phyloP scores from a whole-genome alignment of 2,113 vertebrate genomes.

The Rhinoderma darwinii region DNA sequence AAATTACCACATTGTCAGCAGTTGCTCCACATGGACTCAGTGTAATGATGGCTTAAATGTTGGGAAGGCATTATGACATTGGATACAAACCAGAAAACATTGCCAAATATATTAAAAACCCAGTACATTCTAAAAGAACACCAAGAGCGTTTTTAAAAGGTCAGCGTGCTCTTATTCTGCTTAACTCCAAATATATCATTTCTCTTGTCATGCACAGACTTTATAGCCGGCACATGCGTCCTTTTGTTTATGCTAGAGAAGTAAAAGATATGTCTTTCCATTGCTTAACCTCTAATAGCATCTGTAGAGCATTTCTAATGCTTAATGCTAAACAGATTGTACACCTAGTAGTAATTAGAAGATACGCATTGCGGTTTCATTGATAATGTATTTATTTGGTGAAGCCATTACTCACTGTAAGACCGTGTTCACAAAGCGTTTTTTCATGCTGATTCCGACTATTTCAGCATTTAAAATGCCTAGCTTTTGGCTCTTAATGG shows the following conservation, averaged over 20 bases:
- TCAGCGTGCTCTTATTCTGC: slow-evolving; percentile 51
- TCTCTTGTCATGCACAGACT: slow-evolving; percentile 32
- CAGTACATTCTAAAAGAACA: slow-evolving; percentile 58
- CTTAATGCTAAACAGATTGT: neutral
- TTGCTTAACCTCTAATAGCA: neutral
- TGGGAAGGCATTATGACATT: slow-evolving; percentile 46
- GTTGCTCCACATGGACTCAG: slow-evolving; percentile 11
- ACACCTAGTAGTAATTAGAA: too few relatives aligned
- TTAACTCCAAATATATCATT: slow-evolving; percentile 32
- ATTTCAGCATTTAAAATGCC: too few relatives aligned
- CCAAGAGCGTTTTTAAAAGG: slow-evolving; percentile 48
- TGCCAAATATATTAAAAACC: slow-evolving; percentile 56
- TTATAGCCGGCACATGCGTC: neutral
- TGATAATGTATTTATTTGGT: too few relatives aligned
- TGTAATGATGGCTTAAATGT: slow-evolving; percentile 32
- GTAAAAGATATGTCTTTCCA: neutral
- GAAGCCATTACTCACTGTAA: too few relatives aligned
- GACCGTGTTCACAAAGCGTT: too few relatives aligned
- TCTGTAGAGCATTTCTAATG: neutral
- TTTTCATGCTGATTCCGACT: too few relatives aligned
- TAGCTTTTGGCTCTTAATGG: too few relatives aligned
- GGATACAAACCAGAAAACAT: slow-evolving; percentile 41
- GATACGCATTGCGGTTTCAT: too few relatives aligned
- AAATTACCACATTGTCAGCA: slow-evolving; percentile 48
- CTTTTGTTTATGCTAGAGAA: neutral